phyloP scores from a whole-genome alignment of 1,140 invertebrate genomes.

The Sesamia nonagrioides region DNA sequence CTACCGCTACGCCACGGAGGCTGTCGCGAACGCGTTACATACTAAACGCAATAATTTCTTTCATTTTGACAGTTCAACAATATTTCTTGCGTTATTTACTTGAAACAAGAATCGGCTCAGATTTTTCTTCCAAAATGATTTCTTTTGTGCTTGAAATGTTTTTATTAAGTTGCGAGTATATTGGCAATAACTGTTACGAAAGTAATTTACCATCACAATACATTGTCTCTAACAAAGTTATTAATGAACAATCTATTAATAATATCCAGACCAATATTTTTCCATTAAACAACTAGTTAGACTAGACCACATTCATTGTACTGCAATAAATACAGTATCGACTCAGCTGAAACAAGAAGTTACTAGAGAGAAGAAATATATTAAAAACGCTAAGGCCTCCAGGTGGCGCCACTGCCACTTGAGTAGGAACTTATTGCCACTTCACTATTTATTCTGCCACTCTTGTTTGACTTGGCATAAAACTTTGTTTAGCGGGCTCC shows the following conservation, averaged over 20 bases:
- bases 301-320: background rate
- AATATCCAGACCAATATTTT: background rate
- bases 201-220: too few relatives aligned
- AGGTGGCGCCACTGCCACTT: constrained; percentile 18
- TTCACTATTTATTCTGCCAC: constrained; percentile 51
- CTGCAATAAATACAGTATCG: constrained; percentile 23
- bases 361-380: constrained; percentile 33
- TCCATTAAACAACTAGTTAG: constrained; percentile 1
- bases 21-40: too few relatives aligned
- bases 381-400: constrained; percentile 44
- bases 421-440: constrained; percentile 55
- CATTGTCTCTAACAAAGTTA: background rate
- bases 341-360: background rate
- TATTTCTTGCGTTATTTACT: too few relatives aligned
- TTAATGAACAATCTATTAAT: background rate
- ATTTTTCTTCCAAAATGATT: too few relatives aligned
- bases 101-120: too few relatives aligned
- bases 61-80: too few relatives aligned
- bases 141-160: too few relatives aligned
- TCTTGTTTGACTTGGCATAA: constrained; percentile 47
- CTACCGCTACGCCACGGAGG: too few relatives aligned
- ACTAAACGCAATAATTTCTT: too few relatives aligned
- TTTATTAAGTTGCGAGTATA: too few relatives aligned
- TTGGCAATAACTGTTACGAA: too few relatives aligned
- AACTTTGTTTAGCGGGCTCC: constrained; percentile 43